These are phyloP conservation scores for Chelidonichthys spinosus DNA, from an alignment of 2,797 vertebrate species.

Conservation along the genomic window DNA sequence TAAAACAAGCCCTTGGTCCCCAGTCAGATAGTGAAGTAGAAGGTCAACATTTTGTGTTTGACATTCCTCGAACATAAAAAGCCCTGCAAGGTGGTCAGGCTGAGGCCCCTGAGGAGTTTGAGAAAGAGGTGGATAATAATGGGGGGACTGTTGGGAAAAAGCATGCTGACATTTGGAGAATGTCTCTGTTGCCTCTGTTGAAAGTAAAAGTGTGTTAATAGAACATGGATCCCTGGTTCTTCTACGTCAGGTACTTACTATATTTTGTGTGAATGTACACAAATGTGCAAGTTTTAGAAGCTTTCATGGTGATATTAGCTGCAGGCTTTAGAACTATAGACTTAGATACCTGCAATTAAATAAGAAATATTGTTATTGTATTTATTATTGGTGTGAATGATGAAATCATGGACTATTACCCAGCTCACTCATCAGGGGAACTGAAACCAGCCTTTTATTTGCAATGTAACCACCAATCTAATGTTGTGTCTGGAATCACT, in stretches of 20 bases:
- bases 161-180: constrained; percentile 64
- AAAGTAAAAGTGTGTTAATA: constrained; percentile 31
- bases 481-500: no score
- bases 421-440: no score
- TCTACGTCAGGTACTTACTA: not conserved
- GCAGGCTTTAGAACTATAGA: no score
- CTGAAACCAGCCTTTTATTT: no score
- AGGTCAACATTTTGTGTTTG: constrained; percentile 57
- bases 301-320: not conserved
- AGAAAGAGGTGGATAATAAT: constrained; percentile 45
- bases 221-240: constrained; percentile 12
- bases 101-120: constrained; percentile 33
- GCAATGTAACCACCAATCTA: no score
- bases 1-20: constrained; percentile 9
- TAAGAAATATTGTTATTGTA: no score
- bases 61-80: constrained; percentile 47
- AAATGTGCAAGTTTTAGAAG: not conserved
- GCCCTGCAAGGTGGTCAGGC: constrained; percentile 37
- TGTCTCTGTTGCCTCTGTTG: constrained; percentile 29
- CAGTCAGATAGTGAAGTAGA: constrained; percentile 29
- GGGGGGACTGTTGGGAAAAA: constrained; percentile 27
- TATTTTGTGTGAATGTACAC: not conserved
- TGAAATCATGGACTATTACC: no score
- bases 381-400: no score
- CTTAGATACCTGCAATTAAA: no score